Base-by-base conservation (phyloP, 2,113 vertebrate genomes). In the Catharus minimus region DNA sequence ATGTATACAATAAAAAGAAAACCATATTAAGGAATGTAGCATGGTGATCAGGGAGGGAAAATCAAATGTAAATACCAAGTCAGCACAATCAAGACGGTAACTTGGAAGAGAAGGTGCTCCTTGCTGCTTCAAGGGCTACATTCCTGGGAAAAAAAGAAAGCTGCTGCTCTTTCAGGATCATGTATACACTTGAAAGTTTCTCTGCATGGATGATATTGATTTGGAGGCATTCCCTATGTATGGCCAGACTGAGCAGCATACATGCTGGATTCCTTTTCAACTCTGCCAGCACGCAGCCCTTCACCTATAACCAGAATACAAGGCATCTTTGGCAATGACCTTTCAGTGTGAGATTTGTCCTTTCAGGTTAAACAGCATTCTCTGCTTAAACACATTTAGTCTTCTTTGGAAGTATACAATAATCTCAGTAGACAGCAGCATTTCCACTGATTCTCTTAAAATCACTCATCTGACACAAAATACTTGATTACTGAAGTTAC, bases 151-250 rank as follows among this genome's bases (percentile, higher is more conserved):
- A 93, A 92, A 72, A 2, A 83, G 68, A 5, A 5, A 88, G 72
- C 65, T 88, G 44, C 57, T 53, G n/a, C 68, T 83, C 68, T 74
- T 88, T 78, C 73, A 92, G 68, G 22, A 94, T 83, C 49, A 71
- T 15, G 56, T 61, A 94, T 71, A 91, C 38, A 33, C 61, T 92
- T 65, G 74, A 49, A 92, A 88, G 61, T n/a, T 36, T 78, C 72
- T 86, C 90, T 83, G 61, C 65, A 75, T 26, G 76, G 57, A 84
- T 24, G 8, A 38, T 92, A 95, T 24, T 83, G 76, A 93, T 94
- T 86, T 88, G 56, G 49, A 95, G 79, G 62, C 53, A 64, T 61
- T 95, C 38, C 90, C 95, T 95, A 91, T 53, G 44, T 91, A 95
- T 68, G 68, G 65, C 92, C 94, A 95, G 86, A 85, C 39, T 33